Base-by-base conservation (phyloP, 1,140 invertebrate species). In the Metaphire vulgaris region DNA sequence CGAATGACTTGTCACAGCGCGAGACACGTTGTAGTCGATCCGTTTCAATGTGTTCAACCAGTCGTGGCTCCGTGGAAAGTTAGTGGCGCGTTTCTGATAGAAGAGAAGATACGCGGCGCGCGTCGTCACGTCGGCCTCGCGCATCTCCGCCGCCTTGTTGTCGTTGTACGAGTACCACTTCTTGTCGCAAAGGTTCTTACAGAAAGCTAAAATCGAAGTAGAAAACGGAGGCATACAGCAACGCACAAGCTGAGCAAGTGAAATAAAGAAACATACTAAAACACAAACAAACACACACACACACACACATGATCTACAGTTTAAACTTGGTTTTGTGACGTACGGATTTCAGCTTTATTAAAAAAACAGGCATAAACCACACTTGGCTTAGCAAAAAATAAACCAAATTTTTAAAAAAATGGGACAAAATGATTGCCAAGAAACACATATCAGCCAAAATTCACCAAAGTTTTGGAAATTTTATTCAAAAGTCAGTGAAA, bases 101-200 rank as follows among this genome's bases (percentile, higher is more conserved):
- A 89, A 87, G 14, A 89, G 82, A 2, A 89, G 79, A 79, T 89
- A 89, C 0, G 88, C 88, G 67, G 84, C 82, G n/a, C 80, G 73
- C 14, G 83, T 85, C 21, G 88, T 83, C 0, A 88, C 84, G 68
- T 83, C 81, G 32, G 84, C 84, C 76, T 88, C 85, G 15, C 79
- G 76, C 2, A 87, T 78, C 31, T 80, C 74, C 1, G 79, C 80
- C 29, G 88, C 87, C 29, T 82, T 78, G 77, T 83, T 83, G 80
- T 88, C 88, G 82, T 88, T 86, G 81, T 94, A 99, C 78, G 92
- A 91, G 84, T 96, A 96, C 97, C 97, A 99, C 80, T 91, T 91
- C 12, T 90, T 90, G 84, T 98, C 94, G 79, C 96, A 93, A 0
- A 95, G 94, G 87, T 98, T 98, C 80, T 92, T 92, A 84, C 96